These are phyloP conservation scores for Lepidurus arcticus DNA, from an alignment of 1,140 invertebrate species.

Conservation along the genomic window DNA sequence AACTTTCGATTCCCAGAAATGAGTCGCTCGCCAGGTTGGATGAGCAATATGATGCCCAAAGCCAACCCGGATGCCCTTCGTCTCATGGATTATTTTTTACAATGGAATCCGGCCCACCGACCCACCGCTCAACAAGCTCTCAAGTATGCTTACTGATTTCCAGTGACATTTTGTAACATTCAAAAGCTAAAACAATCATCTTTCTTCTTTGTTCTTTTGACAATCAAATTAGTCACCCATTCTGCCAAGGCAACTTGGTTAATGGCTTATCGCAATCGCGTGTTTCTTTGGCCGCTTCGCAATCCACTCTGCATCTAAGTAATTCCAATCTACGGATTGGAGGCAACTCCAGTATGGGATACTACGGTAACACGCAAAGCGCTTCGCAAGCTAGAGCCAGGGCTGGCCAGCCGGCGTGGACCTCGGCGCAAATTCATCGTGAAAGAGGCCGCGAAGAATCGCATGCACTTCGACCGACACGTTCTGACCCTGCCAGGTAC, in stretches of 20 bases:
- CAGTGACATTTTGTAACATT: background rate
- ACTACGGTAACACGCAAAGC: background rate
- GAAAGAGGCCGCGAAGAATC: conserved; percentile 24
- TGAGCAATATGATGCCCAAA: conserved; percentile 75
- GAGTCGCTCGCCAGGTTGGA: conserved; percentile 56
- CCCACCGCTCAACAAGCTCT: conserved; percentile 83
- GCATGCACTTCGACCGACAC: background rate
- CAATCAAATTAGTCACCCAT: conserved; percentile 38
- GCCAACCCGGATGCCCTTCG: conserved; percentile 75
- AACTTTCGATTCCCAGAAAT: conserved; percentile 95
- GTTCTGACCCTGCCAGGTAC: background rate
- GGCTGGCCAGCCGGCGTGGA: conserved; percentile 42
- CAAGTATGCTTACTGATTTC: conserved; percentile 50
- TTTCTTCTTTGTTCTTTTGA: background rate
- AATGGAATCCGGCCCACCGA: conserved; percentile 87
- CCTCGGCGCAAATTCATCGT: background rate
- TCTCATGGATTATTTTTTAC: conserved; percentile 78
- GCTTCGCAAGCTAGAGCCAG: conserved; percentile 39
- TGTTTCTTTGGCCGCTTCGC: conserved; percentile 36
- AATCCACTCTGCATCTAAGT: conserved; percentile 34
- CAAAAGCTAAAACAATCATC: conserved; percentile 18
- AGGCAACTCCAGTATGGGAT: conserved; percentile 7
- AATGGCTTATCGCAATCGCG: conserved; percentile 21
- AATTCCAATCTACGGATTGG: background rate
- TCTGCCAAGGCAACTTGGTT: conserved; percentile 36